Percentiles rank a stretch among this genome's conserved stretches.
phyloP scores from a whole-genome alignment of 2,113 vertebrate species.

The Percina caprodes region DNA sequence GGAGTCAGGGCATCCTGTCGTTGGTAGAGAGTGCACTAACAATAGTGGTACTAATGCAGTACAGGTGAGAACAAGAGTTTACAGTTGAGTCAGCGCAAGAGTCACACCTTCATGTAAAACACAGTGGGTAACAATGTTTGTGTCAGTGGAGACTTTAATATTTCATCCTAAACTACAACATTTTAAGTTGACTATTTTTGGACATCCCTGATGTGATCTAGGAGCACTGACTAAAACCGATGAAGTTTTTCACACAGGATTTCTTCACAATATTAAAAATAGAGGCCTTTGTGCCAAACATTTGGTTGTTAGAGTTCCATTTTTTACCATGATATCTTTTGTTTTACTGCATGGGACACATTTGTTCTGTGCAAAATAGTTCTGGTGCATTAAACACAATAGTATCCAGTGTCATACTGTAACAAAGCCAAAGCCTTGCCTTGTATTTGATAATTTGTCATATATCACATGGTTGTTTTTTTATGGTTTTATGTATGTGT shows the following conservation, averaged over 20 bases:
- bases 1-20: not conserved
- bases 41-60: not conserved
- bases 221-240: not conserved
- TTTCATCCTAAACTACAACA: not conserved
- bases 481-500: not conserved
- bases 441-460: conserved; percentile 5
- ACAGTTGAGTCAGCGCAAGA: not conserved
- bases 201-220: not conserved
- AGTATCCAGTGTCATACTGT: not conserved
- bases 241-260: not conserved
- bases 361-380: not conserved
- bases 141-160: not conserved
- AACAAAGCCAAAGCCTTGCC: not conserved
- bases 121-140: not conserved
- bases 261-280: not conserved
- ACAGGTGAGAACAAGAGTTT: conserved; percentile 23
- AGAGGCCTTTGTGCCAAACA: not conserved
- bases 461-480: no score
- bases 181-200: not conserved
- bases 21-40: not conserved
- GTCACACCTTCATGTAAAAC: conserved; percentile 12
- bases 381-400: not conserved
- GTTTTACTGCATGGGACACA: not conserved
- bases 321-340: not conserved
- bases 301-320: not conserved